phyloP scores from a whole-genome alignment of 2,113 vertebrate genomes.

The Anolis sagrei region DNA sequence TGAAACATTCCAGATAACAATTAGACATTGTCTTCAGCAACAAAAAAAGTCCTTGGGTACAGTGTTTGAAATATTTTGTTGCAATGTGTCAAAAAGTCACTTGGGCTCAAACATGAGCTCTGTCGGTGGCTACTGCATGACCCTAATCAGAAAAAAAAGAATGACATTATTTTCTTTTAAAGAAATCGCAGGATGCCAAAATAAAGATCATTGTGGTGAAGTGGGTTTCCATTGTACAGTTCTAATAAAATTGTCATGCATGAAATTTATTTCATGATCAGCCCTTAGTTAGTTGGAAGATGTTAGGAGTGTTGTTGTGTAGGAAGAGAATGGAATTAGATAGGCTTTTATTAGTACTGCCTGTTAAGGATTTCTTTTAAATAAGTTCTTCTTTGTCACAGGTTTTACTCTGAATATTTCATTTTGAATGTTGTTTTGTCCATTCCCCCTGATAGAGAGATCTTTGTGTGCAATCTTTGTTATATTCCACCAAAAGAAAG shows the following conservation, averaged over 20 bases:
- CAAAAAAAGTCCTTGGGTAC: constrained; percentile 1
- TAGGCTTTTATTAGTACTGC: constrained; percentile 10
- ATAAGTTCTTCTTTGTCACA: constrained; percentile 27
- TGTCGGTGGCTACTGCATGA: background rate
- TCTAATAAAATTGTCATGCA: background rate
- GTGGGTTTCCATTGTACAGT: constrained; percentile 22
- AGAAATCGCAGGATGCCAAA: background rate
- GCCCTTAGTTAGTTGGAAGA: constrained; percentile 46
- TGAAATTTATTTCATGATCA: constrained; percentile 30
- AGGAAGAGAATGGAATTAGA: constrained; percentile 41
- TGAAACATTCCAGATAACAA: constrained; percentile 24
- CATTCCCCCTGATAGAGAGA: background rate
- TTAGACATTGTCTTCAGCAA: background rate
- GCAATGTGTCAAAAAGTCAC: constrained; percentile 24
- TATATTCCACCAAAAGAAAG: background rate
- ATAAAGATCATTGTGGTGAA: constrained; percentile 15
- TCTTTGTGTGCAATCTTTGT: background rate
- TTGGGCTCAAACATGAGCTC: background rate
- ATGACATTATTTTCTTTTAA: background rate
- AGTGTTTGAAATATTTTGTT: constrained; percentile 6
- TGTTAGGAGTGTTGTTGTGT: constrained; percentile 30
- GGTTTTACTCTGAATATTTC: constrained; percentile 28
- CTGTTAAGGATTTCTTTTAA: constrained; percentile 34
- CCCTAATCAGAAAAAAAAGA: constrained; percentile 6
- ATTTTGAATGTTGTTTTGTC: constrained; percentile 17